Evolutionary conservation across 2,797 vertebrate species (phyloP).

Genomic region (Chaenodraco wilsoni): DNA sequence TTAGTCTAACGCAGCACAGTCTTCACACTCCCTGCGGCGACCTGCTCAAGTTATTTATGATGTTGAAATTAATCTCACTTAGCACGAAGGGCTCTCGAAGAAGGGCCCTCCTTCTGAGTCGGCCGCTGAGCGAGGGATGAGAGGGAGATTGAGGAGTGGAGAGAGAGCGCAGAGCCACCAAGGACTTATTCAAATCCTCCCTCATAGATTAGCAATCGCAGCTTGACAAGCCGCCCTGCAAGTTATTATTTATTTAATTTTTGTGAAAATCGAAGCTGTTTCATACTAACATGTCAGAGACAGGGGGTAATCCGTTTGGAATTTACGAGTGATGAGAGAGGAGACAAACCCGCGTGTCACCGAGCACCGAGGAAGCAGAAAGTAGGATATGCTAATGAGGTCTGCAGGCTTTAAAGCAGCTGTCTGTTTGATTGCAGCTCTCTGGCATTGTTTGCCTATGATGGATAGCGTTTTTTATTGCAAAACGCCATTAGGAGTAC

Average conservation of each 20-base stretch:
- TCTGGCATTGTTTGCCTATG: slow-evolving; percentile 74
- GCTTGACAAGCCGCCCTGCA: slow-evolving; percentile 84
- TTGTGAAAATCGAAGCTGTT: slow-evolving; percentile 77
- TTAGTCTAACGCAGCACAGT: slow-evolving; percentile 57
- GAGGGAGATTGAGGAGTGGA: slow-evolving; percentile 72
- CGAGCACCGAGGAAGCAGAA: slow-evolving; percentile 68
- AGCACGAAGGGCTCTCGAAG: slow-evolving; percentile 76
- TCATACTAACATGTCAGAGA: slow-evolving; percentile 77
- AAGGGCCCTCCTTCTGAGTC: slow-evolving; percentile 78
- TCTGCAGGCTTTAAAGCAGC: slow-evolving; percentile 67
- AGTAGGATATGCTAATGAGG: slow-evolving; percentile 81
- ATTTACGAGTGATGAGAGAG: slow-evolving; percentile 80
- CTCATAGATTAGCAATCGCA: slow-evolving; percentile 86
- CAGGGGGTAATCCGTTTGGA: slow-evolving; percentile 83
- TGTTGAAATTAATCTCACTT: slow-evolving; percentile 87
- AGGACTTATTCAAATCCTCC: slow-evolving; percentile 88
- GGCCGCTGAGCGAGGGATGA: slow-evolving; percentile 74
- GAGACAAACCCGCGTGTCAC: slow-evolving; percentile 76
- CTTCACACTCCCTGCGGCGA: slow-evolving; percentile 64
- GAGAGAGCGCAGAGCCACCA: slow-evolving; percentile 66
- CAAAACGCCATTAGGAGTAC: slow-evolving; percentile 69
- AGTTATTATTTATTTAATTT: slow-evolving; percentile 77
- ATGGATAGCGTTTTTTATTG: slow-evolving; percentile 71
- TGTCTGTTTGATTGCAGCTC: slow-evolving; percentile 73
- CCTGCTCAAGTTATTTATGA: slow-evolving; percentile 85